Evolutionary conservation across 2,888 invertebrate genomes (phyloP), one percentile per base, ranked within the genome.

Genomic region (Furcula furcula): DNA sequence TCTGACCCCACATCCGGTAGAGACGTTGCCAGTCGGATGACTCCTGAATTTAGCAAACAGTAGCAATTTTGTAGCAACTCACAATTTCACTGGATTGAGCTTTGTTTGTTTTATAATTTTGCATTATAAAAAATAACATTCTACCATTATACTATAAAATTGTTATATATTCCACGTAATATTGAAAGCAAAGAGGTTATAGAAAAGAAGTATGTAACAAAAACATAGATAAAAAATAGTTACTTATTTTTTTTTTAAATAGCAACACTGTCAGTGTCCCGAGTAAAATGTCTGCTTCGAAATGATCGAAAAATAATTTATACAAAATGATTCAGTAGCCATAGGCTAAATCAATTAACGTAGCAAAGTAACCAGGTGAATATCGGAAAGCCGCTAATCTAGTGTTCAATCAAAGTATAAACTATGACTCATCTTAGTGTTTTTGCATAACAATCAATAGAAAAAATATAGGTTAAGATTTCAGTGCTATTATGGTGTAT

Each of bases 381-480:
- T 79, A 78, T 67, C 40, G 51, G 49, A 46, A 38, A 55, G 35
- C 44, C 45, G 56, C 46, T 46, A 31, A 58, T 18, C 36, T 65
- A 55, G 47, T 64, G 65, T 71, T 54, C 47, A 53, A 52, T 48
- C 46, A 51, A 62, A 70, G 70, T 74, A 65, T 55, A 40, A 54
- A 67, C 44, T 55, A 72, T 81, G 77, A 81, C 65, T 79, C 77
- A 81, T 74, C 36, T 50, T 52, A 67, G 79, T 86, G 84, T 85
- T 86, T 86, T 86, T 82, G 86, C 85, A 83, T 84, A 86, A 86
- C 83, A 88, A 88, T 88, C 85, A 83, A 88, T 88, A 77, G 75
- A 78, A 77, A 74, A 78, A 78, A 87, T 86, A 83, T 85, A 87
- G 88, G 87, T 88, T 87, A 87, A 85, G 76, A 85, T 80, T 76